These are phyloP conservation scores for Eulemur rubriventer DNA, from an alignment of 2,797 vertebrate species.

Conservation along the genomic window DNA sequence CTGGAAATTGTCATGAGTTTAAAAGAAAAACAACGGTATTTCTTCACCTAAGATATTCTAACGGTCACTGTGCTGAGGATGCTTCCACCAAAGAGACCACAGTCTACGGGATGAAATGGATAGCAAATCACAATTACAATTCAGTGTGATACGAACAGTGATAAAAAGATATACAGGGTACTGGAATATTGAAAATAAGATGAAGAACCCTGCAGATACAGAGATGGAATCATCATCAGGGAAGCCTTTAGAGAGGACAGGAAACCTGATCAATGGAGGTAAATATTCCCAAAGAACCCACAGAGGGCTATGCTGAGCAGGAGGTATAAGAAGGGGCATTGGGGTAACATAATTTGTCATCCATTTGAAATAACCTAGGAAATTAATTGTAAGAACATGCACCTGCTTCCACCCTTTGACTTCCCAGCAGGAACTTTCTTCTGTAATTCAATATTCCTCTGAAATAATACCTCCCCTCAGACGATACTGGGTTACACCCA, in stretches of 20 bases:
- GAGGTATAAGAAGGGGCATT: neutral
- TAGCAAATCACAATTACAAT: neutral
- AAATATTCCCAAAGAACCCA: neutral
- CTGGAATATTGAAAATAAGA: neutral
- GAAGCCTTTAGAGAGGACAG: neutral
- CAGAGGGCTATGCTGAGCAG: neutral
- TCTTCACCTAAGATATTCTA: neutral
- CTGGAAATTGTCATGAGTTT: neutral
- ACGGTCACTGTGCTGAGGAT: neutral
- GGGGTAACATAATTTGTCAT: neutral
- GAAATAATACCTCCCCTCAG: neutral
- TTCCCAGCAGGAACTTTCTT: neutral
- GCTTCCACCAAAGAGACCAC: neutral
- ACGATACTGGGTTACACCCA: neutral
- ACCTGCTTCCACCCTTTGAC: constrained; percentile 12
- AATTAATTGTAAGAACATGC: neutral
- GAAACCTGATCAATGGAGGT: neutral
- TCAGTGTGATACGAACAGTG: neutral
- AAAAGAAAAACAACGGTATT: too few relatives aligned
- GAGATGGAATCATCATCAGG: neutral
- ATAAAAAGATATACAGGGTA: neutral
- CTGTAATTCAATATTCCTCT: constrained; percentile 27
- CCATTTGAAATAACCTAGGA: neutral
- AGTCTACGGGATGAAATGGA: neutral
- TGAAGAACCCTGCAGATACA: neutral